Conservation (phyloP, 2,888 invertebrate species). For the Carabus problematicus region DNA sequence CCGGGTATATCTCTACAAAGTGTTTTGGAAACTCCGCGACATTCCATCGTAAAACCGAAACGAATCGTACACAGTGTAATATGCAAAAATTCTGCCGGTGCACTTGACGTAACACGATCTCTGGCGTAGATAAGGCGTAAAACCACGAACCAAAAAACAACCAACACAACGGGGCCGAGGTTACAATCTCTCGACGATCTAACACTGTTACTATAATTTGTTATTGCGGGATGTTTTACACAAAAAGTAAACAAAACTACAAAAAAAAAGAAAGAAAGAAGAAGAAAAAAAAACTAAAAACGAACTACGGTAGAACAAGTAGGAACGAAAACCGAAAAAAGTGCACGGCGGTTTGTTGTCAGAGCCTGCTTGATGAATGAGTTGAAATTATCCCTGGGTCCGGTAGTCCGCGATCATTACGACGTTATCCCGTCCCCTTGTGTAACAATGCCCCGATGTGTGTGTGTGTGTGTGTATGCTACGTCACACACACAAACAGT, state of each 20-base stretch:
- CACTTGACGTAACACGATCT: constrained; percentile 31
- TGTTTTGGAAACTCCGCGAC: background rate
- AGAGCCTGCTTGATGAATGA: constrained; percentile 51
- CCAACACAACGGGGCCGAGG: background rate
- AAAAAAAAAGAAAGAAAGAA: constrained; percentile 20
- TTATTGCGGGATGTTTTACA: constrained; percentile 39
- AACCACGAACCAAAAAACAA: constrained; percentile 25
- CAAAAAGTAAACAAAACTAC: constrained; percentile 17
- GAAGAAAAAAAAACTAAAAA: background rate
- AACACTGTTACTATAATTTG: constrained; percentile 41
- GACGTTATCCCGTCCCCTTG: constrained; percentile 50
- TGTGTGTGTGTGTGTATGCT: background rate
- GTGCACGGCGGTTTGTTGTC: constrained; percentile 37
- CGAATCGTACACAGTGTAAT: constrained; percentile 22
- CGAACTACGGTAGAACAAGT: no score
- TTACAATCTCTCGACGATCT: constrained; percentile 30
- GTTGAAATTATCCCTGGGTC: constrained; percentile 49
- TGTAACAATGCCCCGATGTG: constrained; percentile 23
- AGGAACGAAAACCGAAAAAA: constrained; percentile 12
- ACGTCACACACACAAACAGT: constrained; percentile 10
- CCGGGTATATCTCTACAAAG: no score
- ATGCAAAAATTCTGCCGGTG: constrained; percentile 30
- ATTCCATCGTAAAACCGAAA: constrained; percentile 3
- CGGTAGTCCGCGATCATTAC: constrained; percentile 56
- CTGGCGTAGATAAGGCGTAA: constrained; percentile 20